Evolutionary conservation across 2,888 invertebrate species (phyloP).

Genomic region (Pyrgus malvae): DNA sequence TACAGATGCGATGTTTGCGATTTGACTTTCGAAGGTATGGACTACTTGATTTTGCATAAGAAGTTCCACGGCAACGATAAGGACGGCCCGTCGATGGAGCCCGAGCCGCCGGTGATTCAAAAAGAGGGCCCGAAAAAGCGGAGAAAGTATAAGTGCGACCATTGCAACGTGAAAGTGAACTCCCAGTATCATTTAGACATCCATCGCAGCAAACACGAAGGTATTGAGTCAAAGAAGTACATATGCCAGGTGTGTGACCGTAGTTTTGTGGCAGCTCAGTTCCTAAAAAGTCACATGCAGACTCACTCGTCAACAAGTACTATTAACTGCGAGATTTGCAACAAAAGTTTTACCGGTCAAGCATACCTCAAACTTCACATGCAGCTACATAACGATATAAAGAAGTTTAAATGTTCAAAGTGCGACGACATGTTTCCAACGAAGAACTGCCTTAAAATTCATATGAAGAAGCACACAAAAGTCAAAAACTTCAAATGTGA

Average conservation of each 20-base stretch:
- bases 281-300: constrained; percentile 76
- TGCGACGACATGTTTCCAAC: constrained; percentile 77
- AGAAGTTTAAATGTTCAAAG: constrained; percentile 74
- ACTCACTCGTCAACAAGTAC: constrained; percentile 69
- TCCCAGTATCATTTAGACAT: constrained; percentile 75
- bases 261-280: constrained; percentile 74
- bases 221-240: constrained; percentile 65
- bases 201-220: constrained; percentile 74
- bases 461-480: constrained; percentile 77
- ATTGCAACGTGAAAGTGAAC: constrained; percentile 75
- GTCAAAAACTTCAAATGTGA: constrained; percentile 77
- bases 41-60: constrained; percentile 70
- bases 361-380: constrained; percentile 74
- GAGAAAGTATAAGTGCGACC: constrained; percentile 71
- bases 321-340: constrained; percentile 73
- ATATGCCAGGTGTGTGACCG: constrained; percentile 73
- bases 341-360: constrained; percentile 71
- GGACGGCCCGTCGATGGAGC: constrained; percentile 59
- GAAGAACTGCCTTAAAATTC: constrained; percentile 72
- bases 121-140: constrained; percentile 69
- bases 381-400: constrained; percentile 75
- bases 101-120: constrained; percentile 46
- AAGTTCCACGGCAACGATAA: constrained; percentile 75
- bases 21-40: constrained; percentile 70
- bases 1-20: constrained; percentile 73